Base-by-base conservation (phyloP, 2,797 vertebrate species). In the Glyptemys insculpta region DNA sequence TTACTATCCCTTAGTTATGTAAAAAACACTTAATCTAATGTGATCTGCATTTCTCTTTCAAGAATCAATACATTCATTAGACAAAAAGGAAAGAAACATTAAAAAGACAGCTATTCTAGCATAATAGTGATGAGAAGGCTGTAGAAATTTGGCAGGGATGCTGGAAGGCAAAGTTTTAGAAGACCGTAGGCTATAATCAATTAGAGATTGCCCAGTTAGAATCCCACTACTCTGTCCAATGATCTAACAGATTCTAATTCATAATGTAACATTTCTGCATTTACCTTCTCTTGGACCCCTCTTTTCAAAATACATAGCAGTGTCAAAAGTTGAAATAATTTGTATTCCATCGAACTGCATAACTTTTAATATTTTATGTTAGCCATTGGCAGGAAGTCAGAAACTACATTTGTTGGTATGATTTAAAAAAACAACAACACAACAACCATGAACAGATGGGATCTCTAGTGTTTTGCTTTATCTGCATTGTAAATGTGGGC, bases 161-260 rank as follows among this genome's bases (percentile, higher is more conserved):
- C 44, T 82, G 27, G 3, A 2, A 3, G 18, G 9, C 83, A 41
- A 90, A 74, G 82, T 89, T 91, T 94, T 89, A 90, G 78, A 92
- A 89, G 49, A 50, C n/a, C 9, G 0, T 83, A 18, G 82, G 54
- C 83, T 53, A 37, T 85, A 90, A 81, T 86, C 74, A 57, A 21
- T 87, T 91, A 65, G 11, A 62, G 85, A 72, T 90, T 94, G 18
- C 59, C 90, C 21, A 79, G 54, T 76, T 93, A 87, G 93, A 95
- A 72, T 52, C 44, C 21, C 25, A 54, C 12, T 49, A 87, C 7
- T 1, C 12, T 81, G 9, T 82, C 79, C 5, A 3, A 62, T 76
- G 68, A 62, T 92, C 65, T 87, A 49, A 89, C 3, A 4, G 15
- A 86, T 53, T 87, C 83, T 94, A 93, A 85, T 91, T 92, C 25